Evolutionary conservation across 1,140 invertebrate genomes (phyloP).

Genomic region (Ceratina calcarata): DNA sequence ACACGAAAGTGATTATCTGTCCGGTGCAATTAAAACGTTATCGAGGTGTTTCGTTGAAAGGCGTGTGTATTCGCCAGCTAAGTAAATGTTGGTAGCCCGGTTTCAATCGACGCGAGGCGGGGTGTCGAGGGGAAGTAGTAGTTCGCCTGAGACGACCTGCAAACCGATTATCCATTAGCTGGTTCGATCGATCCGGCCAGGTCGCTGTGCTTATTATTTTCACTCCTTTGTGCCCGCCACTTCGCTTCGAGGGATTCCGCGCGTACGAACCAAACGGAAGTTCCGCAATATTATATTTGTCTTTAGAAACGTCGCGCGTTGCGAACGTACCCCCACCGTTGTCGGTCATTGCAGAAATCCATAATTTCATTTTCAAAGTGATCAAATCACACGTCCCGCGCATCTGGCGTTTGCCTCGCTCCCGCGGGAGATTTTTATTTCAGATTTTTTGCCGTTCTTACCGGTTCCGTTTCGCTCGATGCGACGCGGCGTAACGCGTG

Average conservation of each 20-base stretch:
- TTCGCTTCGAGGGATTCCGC: neutral
- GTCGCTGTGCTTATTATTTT: neutral
- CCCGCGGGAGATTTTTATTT: neutral
- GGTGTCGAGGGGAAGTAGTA: too few species aligned
- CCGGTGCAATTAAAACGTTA: constrained; percentile 22
- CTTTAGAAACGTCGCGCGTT: too few species aligned
- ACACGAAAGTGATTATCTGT: neutral
- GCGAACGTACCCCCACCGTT: too few species aligned
- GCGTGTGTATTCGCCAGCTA: neutral
- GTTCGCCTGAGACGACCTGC: constrained; percentile 2
- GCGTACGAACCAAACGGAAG: neutral
- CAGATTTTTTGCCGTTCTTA: neutral
- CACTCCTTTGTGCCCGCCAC: neutral
- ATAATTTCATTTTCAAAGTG: neutral
- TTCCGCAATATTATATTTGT: neutral
- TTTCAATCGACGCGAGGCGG: too few species aligned
- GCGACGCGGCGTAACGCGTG: too few species aligned
- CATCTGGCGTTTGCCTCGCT: neutral
- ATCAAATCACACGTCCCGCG: neutral
- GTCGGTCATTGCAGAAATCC: neutral
- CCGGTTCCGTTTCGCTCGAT: neutral
- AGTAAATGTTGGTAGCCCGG: constrained; percentile 12
- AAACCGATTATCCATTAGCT: constrained; percentile 33
- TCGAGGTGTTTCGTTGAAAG: constrained; percentile 15
- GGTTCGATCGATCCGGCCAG: constrained; percentile 13